A percentile compares a stretch with the other conserved stretches of the same genome.
These are phyloP conservation scores for Pomacea maculata DNA, from an alignment of 1,140 invertebrate genomes.

Conservation along the genomic window DNA sequence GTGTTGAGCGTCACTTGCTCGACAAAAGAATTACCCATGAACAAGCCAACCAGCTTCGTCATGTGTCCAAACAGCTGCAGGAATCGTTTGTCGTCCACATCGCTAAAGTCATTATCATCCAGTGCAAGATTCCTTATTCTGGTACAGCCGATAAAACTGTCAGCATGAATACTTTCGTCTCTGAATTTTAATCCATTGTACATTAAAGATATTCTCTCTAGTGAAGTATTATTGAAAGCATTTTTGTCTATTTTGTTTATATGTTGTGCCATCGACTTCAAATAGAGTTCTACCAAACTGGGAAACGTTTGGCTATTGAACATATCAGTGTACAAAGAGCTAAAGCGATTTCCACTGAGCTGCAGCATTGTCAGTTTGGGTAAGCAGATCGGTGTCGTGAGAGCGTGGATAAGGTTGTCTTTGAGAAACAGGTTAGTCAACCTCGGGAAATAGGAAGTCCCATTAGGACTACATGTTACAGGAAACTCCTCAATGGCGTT, in stretches of 20 bases:
- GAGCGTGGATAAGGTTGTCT: neutral
- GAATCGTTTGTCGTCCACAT: neutral
- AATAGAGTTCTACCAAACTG: neutral
- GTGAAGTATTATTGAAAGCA: neutral
- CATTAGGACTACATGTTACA: neutral
- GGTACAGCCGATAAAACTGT: neutral
- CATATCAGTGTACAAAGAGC: neutral
- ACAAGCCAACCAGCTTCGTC: neutral
- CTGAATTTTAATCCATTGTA: neutral
- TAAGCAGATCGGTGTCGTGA: neutral
- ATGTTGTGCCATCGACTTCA: neutral
- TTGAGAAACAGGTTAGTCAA: neutral
- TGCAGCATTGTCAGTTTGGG: neutral
- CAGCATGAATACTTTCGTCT: neutral
- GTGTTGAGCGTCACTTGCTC: neutral
- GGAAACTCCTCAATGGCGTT: neutral
- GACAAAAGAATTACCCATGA: neutral
- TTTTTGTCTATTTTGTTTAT: neutral
- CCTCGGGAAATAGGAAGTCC: neutral
- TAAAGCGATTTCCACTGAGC: neutral
- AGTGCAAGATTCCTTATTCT: neutral
- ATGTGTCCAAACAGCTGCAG: neutral
- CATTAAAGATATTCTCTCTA: neutral
- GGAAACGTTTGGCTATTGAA: neutral
- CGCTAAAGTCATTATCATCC: neutral